A percentile compares a stretch with the other conserved stretches of the same genome.
Conservation (phyloP, 2,888 invertebrate genomes). For the Protophormia terraenovae region DNA sequence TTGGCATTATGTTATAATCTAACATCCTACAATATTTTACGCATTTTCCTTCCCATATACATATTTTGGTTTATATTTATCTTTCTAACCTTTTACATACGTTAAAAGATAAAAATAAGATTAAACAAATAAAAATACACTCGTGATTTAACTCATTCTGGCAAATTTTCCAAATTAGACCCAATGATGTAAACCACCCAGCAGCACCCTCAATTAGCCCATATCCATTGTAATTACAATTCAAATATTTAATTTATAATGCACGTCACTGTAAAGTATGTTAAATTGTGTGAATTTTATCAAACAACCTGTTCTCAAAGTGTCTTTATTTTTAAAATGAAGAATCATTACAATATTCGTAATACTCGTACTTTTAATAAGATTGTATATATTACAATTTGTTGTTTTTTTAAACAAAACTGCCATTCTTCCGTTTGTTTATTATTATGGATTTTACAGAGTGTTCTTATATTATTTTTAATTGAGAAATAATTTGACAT, state of each 20-base stretch:
- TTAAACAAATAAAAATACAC: too few species aligned
- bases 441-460: background rate
- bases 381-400: background rate
- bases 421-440: background rate
- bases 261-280: background rate
- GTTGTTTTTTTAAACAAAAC: background rate
- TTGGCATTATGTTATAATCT: too few species aligned
- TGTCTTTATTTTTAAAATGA: background rate
- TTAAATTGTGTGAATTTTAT: background rate
- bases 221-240: too few species aligned
- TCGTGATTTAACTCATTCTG: too few species aligned
- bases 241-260: background rate
- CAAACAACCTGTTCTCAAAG: background rate
- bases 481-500: conserved; percentile 40
- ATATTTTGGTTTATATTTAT: too few species aligned
- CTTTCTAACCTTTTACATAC: too few species aligned
- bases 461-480: background rate
- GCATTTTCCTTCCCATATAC: too few species aligned
- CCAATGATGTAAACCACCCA: too few species aligned
- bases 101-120: too few species aligned
- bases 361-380: background rate
- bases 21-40: too few species aligned
- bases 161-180: too few species aligned
- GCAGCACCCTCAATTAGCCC: too few species aligned
- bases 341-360: background rate